Conservation (phyloP, 2,888 invertebrate genomes). For the Embidobia sp. region DNA sequence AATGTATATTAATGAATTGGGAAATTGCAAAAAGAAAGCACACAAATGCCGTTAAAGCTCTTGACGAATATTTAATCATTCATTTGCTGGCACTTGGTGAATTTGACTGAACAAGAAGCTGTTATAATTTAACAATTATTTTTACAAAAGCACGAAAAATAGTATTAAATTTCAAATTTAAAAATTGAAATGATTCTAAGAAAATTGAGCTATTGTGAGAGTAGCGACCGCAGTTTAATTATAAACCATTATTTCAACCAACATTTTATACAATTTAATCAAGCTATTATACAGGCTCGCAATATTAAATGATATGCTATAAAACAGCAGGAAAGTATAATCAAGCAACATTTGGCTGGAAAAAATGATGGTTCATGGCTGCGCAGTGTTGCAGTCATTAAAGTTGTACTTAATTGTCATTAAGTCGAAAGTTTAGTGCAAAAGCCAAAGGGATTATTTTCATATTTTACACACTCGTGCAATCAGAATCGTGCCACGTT, state of each 20-base stretch:
- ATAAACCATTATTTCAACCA: not conserved
- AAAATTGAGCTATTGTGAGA: not conserved
- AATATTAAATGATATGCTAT: conserved; percentile 5
- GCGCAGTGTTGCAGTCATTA: not conserved
- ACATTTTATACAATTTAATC: conserved; percentile 5
- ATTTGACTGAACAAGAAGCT: too few relatives aligned
- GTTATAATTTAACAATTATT: too few relatives aligned
- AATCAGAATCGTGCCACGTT: conserved; percentile 16
- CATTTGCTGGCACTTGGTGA: too few relatives aligned
- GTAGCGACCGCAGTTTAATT: not conserved
- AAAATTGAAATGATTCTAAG: not conserved
- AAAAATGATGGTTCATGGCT: too few relatives aligned
- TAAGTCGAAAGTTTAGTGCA: not conserved
- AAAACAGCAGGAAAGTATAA: conserved; percentile 5
- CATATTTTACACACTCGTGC: not conserved
- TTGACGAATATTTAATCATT: too few relatives aligned
- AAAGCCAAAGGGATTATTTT: not conserved
- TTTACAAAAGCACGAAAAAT: too few relatives aligned
- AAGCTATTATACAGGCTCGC: not conserved
- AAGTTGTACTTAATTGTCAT: not conserved
- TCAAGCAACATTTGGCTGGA: not conserved
- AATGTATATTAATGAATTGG: too few relatives aligned
- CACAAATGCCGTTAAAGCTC: too few relatives aligned
- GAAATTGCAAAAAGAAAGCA: too few relatives aligned
- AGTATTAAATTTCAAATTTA: too few relatives aligned